Evolutionary conservation across 2,797 vertebrate species (phyloP).

Genomic region (Halcyon badia): DNA sequence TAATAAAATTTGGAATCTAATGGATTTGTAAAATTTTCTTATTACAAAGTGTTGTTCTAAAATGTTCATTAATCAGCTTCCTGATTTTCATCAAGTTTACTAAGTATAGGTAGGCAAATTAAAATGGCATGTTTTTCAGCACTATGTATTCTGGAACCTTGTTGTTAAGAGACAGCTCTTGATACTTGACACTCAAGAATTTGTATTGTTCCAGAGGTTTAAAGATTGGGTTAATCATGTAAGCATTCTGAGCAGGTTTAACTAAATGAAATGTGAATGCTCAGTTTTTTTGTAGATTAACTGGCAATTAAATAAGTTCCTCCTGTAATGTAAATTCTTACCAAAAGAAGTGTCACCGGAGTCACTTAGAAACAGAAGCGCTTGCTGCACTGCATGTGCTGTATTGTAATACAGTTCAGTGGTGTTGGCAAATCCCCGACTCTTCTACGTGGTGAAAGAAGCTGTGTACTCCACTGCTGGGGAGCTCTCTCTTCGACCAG

Average conservation of each 20-base stretch:
- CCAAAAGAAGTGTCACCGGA: fast-evolving
- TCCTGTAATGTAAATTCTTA: background rate
- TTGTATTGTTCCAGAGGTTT: background rate
- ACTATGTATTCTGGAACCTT: background rate
- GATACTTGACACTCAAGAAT: background rate
- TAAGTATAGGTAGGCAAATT: background rate
- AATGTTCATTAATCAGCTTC: fast-evolving
- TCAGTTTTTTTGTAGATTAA: background rate
- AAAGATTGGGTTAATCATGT: background rate
- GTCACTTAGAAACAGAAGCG: background rate
- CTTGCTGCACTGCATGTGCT: background rate
- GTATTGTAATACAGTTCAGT: background rate
- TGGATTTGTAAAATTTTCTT: background rate
- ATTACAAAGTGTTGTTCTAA: background rate
- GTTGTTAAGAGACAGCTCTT: background rate
- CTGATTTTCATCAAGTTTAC: background rate
- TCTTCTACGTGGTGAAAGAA: background rate
- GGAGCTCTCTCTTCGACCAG: background rate
- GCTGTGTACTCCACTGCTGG: background rate
- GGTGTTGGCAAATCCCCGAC: background rate
- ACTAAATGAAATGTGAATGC: background rate
- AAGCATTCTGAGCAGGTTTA: background rate
- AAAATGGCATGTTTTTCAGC: background rate
- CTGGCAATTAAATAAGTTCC: background rate
- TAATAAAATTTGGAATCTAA: background rate